A percentile compares a stretch with the other conserved stretches of the same genome.
phyloP scores from a whole-genome alignment of 2,888 invertebrate species.

The Trissoscelio sp. region DNA sequence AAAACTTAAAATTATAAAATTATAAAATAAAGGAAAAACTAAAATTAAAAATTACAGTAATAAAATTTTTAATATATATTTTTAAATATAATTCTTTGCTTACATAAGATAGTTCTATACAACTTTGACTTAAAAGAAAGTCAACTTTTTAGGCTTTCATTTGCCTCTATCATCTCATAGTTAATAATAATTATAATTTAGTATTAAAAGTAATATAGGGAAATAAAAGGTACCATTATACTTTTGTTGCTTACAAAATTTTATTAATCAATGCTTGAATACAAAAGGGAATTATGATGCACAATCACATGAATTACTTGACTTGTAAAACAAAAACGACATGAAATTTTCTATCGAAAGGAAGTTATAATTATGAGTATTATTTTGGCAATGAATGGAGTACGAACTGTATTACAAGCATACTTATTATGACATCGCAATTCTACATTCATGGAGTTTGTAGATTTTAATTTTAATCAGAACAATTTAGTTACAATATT shows the following conservation, averaged over 20 bases:
- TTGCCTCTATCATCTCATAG: too few relatives aligned
- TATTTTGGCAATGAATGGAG: constrained; percentile 39
- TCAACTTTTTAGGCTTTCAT: too few relatives aligned
- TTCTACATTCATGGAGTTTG: constrained; percentile 15
- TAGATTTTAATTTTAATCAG: neutral
- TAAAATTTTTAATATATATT: too few relatives aligned
- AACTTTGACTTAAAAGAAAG: too few relatives aligned
- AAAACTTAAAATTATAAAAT: too few relatives aligned
- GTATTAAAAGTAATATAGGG: neutral
- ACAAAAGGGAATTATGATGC: constrained; percentile 76
- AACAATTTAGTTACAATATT: too few relatives aligned
- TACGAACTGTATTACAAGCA: constrained; percentile 50
- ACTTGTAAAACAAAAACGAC: constrained; percentile 1
- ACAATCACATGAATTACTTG: constrained; percentile 27
- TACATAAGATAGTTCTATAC: too few relatives aligned
- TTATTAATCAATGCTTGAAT: constrained; percentile 82
- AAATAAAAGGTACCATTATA: neutral
- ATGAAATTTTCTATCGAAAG: too few relatives aligned
- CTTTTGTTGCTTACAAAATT: constrained; percentile 74
- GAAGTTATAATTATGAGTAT: constrained; percentile 50
- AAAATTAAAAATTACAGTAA: too few relatives aligned
- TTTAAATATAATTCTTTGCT: too few relatives aligned
- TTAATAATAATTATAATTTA: too few relatives aligned
- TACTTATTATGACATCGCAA: constrained; percentile 11
- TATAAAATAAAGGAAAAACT: too few relatives aligned